phyloP scores from a whole-genome alignment of 2,888 invertebrate genomes.

The Pachydiplax longipennis region DNA sequence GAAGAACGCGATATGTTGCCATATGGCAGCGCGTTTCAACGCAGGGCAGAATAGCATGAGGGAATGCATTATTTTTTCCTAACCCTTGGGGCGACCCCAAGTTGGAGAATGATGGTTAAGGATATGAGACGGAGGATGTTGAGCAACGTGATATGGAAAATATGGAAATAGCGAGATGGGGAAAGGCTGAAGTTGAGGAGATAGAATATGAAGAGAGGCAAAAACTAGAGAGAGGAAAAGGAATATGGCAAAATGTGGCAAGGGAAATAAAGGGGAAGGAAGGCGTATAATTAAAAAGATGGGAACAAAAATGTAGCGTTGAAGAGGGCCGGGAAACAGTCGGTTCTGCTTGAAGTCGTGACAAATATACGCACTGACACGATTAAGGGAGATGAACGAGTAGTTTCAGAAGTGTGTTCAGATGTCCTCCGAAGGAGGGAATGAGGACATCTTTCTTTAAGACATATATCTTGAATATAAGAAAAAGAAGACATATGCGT shows the following conservation, averaged over 20 bases:
- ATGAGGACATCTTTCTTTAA: neutral
- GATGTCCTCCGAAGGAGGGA: neutral
- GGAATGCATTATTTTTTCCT: neutral
- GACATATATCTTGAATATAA: too few relatives aligned
- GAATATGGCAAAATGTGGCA: neutral
- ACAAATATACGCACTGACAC: neutral
- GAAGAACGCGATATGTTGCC: neutral
- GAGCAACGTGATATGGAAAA: neutral
- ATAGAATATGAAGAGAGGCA: neutral
- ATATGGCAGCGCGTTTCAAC: conserved; percentile 11
- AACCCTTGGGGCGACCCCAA: neutral
- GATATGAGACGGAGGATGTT: neutral
- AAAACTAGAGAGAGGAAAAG: neutral
- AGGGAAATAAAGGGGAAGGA: neutral
- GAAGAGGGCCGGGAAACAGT: too few relatives aligned
- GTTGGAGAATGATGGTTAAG: neutral
- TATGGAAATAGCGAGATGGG: neutral
- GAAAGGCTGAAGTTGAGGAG: neutral
- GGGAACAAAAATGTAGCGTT: too few relatives aligned
- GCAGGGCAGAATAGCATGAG: neutral
- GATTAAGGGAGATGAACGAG: neutral
- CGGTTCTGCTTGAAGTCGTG: too few relatives aligned
- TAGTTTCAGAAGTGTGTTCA: neutral
- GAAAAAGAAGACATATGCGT: too few relatives aligned
- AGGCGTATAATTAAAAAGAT: neutral